Conservation (phyloP, 2,113 vertebrate species). For the Piprites chloris region DNA sequence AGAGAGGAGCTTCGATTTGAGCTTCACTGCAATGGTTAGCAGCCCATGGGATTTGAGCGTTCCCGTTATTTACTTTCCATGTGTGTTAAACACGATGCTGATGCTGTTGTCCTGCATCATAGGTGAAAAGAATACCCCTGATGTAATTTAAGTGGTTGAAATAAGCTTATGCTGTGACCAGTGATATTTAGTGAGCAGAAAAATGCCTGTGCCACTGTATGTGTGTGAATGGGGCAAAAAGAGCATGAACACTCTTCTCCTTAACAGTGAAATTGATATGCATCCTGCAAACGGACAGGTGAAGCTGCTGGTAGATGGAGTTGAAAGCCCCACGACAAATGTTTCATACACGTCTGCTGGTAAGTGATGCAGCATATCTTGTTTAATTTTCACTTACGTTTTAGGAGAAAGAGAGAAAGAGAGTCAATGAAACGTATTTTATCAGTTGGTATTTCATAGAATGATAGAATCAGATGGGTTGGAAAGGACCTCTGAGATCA, state of each 20-base stretch:
- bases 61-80: neutral
- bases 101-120: neutral
- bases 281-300: neutral
- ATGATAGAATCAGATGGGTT: too few relatives aligned
- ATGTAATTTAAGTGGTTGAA: neutral
- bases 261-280: constrained; percentile 55
- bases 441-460: neutral
- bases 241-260: neutral
- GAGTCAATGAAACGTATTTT: neutral
- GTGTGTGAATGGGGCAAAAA: neutral
- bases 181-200: neutral
- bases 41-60: neutral
- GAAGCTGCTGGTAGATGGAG: constrained; percentile 37
- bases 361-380: neutral
- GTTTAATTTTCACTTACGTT: neutral
- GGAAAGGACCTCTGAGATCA: too few relatives aligned
- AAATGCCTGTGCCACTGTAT: neutral
- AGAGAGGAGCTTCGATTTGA: neutral
- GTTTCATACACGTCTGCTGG: constrained; percentile 18
- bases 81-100: neutral
- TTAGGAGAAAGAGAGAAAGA: neutral
- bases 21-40: neutral
- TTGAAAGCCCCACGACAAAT: neutral
- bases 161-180: neutral
- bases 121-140: neutral